Percentiles rank a stretch among this genome's conserved stretches.
Conservation (phyloP, 2,888 invertebrate species). For the Crocallis elinguaria region DNA sequence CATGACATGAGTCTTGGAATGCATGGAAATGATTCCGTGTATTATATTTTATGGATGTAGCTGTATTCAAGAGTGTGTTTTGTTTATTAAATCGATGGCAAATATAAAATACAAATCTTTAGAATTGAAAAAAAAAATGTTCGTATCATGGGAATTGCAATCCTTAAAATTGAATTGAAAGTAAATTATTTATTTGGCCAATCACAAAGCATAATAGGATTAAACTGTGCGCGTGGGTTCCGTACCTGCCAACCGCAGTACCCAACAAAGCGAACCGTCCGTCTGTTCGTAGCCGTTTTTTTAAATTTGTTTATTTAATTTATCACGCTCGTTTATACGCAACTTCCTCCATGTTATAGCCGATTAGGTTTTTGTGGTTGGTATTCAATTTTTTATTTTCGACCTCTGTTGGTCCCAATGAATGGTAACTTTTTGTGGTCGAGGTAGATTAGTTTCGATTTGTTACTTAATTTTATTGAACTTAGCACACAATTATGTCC, state of each 20-base stretch:
- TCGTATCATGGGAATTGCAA: slow-evolving; percentile 23
- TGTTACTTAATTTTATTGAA: slow-evolving; percentile 40
- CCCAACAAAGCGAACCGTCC: slow-evolving; percentile 60
- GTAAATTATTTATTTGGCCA: slow-evolving; percentile 78
- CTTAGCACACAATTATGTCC: too few relatives aligned
- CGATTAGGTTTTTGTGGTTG: slow-evolving; percentile 80
- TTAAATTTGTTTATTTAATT: slow-evolving; percentile 84
- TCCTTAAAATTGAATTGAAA: slow-evolving; percentile 63
- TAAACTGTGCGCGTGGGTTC: slow-evolving; percentile 72
- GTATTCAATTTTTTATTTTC: slow-evolving; percentile 58
- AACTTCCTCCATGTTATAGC: slow-evolving; percentile 76
- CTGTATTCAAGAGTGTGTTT: too few relatives aligned
- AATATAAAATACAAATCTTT: too few relatives aligned
- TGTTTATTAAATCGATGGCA: too few relatives aligned
- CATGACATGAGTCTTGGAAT: too few relatives aligned
- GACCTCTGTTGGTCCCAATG: slow-evolving; percentile 57
- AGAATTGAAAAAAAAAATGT: too few relatives aligned
- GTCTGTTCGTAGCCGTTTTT: slow-evolving; percentile 70
- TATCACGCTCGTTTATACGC: slow-evolving; percentile 80
- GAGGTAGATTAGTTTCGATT: slow-evolving; percentile 56
- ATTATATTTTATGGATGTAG: too few relatives aligned
- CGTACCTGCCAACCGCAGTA: slow-evolving; percentile 70
- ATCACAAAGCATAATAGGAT: slow-evolving; percentile 80
- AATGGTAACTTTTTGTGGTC: slow-evolving; percentile 67
- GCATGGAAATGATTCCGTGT: too few relatives aligned